Percentiles rank a stretch among this genome's conserved stretches.
Conservation (phyloP, 2,888 invertebrate genomes). For the Nineta flava region DNA sequence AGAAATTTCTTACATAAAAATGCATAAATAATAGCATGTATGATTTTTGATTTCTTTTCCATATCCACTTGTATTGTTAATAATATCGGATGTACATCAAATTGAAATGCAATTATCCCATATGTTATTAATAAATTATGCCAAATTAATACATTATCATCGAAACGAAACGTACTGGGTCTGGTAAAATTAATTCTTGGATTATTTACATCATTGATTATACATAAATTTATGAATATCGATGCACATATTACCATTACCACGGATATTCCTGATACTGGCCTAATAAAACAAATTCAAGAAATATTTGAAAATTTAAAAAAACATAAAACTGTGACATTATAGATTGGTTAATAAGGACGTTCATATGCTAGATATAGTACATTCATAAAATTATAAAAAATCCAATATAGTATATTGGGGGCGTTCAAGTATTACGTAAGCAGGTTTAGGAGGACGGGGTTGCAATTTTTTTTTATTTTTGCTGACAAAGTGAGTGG, state of each 20-base stretch:
- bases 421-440: too few species aligned
- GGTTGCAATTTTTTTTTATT: too few species aligned
- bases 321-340: too few species aligned
- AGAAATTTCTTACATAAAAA: slow-evolving; percentile 50
- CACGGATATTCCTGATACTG: slow-evolving; percentile 47
- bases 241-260: slow-evolving; percentile 46
- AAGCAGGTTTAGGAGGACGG: too few species aligned
- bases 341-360: too few species aligned
- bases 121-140: slow-evolving; percentile 43
- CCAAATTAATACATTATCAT: slow-evolving; percentile 27
- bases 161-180: slow-evolving; percentile 19
- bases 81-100: slow-evolving; percentile 70
- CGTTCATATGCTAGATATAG: too few species aligned
- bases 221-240: slow-evolving; percentile 46
- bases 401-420: too few species aligned
- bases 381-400: too few species aligned
- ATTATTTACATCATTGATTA: slow-evolving; percentile 31
- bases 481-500: too few species aligned
- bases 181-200: slow-evolving; percentile 20
- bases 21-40: slow-evolving; percentile 51
- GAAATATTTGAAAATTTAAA: too few species aligned
- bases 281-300: slow-evolving; percentile 28
- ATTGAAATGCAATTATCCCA: slow-evolving; percentile 54
- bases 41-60: slow-evolving; percentile 58
- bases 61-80: slow-evolving; percentile 87